These are phyloP conservation scores for Drosophila acutilabella DNA, from an alignment of 2,888 invertebrate species.

Conservation along the genomic window DNA sequence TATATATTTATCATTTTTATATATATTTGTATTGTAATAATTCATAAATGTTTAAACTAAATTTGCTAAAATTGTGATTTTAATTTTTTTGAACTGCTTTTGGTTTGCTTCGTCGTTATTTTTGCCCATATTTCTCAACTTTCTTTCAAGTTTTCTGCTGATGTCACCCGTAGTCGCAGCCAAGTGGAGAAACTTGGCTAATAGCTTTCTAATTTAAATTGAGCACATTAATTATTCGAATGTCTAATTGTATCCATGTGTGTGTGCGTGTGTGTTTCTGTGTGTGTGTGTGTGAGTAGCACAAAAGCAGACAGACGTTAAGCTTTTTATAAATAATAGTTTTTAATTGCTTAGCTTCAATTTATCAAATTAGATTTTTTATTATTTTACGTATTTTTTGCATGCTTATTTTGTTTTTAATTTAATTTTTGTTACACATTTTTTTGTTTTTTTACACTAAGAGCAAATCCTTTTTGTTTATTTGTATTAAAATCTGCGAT, in stretches of 20 bases:
- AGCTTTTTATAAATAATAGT: constrained; percentile 55
- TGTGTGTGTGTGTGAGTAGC: constrained; percentile 38
- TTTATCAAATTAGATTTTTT: constrained; percentile 45
- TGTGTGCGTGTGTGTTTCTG: constrained; percentile 31
- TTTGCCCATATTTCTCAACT: constrained; percentile 49
- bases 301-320: constrained; percentile 70
- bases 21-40: constrained; percentile 47
- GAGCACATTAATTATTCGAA: constrained; percentile 64
- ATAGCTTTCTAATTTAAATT: constrained; percentile 53
- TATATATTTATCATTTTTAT: constrained; percentile 34
- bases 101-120: constrained; percentile 77
- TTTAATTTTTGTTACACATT: no score
- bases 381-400: constrained; percentile 53
- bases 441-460: constrained; percentile 51
- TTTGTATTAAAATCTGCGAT: constrained; percentile 51
- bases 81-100: constrained; percentile 72
- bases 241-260: constrained; percentile 11
- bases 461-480: constrained; percentile 53
- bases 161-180: constrained; percentile 62
- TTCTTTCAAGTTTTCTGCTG: constrained; percentile 50
- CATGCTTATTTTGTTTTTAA: constrained; percentile 26
- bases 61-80: constrained; percentile 77
- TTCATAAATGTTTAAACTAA: constrained; percentile 77
- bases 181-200: constrained; percentile 40
- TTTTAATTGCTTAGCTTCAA: constrained; percentile 57